These are phyloP conservation scores for Pterocles orientalis DNA, from an alignment of 2,113 vertebrate species.

Conservation along the genomic window DNA sequence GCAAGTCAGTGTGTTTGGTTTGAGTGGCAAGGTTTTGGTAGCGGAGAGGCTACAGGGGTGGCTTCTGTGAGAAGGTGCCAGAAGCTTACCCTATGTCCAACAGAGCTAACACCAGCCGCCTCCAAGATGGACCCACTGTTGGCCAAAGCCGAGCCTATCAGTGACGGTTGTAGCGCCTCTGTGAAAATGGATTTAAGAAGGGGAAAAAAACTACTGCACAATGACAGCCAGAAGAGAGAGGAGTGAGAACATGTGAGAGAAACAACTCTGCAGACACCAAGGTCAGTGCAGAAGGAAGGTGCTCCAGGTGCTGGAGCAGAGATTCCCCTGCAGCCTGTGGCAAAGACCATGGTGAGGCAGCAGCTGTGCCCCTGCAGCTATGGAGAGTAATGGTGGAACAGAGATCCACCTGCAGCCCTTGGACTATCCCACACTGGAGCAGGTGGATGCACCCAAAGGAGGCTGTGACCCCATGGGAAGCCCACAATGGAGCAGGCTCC, in stretches of 20 bases:
- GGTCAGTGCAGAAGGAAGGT: neutral
- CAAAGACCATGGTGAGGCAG: neutral
- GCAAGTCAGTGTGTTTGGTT: neutral
- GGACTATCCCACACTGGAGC: fast-evolving
- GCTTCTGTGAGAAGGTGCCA: neutral
- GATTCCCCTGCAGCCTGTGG: neutral
- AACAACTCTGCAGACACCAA: neutral
- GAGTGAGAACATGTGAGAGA: neutral
- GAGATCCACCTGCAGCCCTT: neutral
- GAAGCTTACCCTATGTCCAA: neutral
- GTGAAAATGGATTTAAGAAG: neutral
- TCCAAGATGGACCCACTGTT: fast-evolving
- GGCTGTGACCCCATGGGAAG: neutral
- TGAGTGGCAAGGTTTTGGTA: neutral
- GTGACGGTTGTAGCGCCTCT: fast-evolving
- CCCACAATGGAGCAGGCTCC: neutral
- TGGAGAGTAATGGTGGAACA: neutral
- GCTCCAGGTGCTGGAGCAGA: fast-evolving
- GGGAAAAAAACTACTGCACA: neutral
- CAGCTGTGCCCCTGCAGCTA: neutral
- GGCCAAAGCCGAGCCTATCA: neutral
- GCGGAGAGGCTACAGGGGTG: fast-evolving
- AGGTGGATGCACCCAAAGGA: neutral
- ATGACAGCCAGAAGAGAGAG: neutral
- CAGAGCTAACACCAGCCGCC: fast-evolving